A percentile compares a stretch with the other conserved stretches of the same genome.
phyloP scores from a whole-genome alignment of 2,888 invertebrate genomes.

The Amblyteles armatorius region DNA sequence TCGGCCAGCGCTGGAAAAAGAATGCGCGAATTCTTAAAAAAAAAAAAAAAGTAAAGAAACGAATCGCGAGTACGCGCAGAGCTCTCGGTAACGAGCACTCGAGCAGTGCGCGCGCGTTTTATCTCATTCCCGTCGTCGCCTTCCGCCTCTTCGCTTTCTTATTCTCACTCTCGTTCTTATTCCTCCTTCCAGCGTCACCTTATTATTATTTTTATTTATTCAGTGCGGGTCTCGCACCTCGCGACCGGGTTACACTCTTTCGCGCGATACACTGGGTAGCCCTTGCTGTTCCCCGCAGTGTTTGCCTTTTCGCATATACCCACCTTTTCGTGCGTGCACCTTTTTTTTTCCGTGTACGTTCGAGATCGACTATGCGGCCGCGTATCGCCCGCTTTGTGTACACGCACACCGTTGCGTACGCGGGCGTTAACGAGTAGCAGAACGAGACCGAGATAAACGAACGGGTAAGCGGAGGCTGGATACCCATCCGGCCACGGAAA shows the following conservation, averaged over 20 bases:
- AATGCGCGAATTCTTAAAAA: constrained; percentile 32
- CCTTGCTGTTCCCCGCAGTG: not conserved
- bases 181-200: constrained; percentile 11
- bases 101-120: constrained; percentile 3
- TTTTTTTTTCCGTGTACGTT: not conserved
- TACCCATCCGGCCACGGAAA: not conserved
- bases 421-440: constrained; percentile 33
- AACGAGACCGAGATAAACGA: constrained; percentile 11
- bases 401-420: not conserved
- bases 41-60: not conserved
- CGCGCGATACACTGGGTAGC: constrained; percentile 14
- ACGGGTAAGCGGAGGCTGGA: not conserved
- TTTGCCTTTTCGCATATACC: not conserved
- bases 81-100: constrained; percentile 40
- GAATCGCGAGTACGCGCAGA: constrained; percentile 13
- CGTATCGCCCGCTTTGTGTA: not conserved
- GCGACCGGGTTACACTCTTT: constrained; percentile 47
- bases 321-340: not conserved
- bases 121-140: constrained; percentile 31
- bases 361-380: not conserved
- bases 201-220: constrained; percentile 61
- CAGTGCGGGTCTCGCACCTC: constrained; percentile 48
- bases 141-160: constrained; percentile 27
- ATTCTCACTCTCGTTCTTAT: constrained; percentile 26
- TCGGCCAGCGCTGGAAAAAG: constrained; percentile 26